phyloP scores from a whole-genome alignment of 2,888 invertebrate genomes.

The Apodemia duryi region DNA sequence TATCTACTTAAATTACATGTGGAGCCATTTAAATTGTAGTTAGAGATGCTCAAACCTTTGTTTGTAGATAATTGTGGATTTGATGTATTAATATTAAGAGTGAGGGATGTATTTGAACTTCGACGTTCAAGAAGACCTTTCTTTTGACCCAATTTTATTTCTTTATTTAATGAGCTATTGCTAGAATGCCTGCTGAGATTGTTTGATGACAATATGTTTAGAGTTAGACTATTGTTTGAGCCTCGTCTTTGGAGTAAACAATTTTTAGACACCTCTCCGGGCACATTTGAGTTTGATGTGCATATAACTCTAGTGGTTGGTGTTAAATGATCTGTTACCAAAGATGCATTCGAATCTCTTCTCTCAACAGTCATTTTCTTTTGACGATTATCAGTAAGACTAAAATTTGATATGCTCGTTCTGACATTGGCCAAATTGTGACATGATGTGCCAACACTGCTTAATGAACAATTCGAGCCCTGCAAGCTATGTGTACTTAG shows the following conservation, averaged over 20 bases:
- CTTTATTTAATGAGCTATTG: slow-evolving; percentile 76
- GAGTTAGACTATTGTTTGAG: slow-evolving; percentile 91
- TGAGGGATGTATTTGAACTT: slow-evolving; percentile 94
- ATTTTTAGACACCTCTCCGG: slow-evolving; percentile 70
- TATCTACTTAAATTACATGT: slow-evolving; percentile 70
- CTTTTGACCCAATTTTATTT: slow-evolving; percentile 61
- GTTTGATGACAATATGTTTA: slow-evolving; percentile 82
- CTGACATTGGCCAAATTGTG: slow-evolving; percentile 66
- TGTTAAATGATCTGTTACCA: slow-evolving; percentile 81
- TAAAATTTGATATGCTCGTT: slow-evolving; percentile 70
- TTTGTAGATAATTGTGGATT: slow-evolving; percentile 69
- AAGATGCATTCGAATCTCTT: slow-evolving; percentile 91
- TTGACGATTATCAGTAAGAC: slow-evolving; percentile 59
- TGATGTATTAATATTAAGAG: slow-evolving; percentile 82
- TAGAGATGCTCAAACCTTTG: slow-evolving; percentile 68
- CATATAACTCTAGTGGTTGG: slow-evolving; percentile 68
- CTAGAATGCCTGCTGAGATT: slow-evolving; percentile 77
- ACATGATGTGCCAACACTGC: slow-evolving; percentile 63
- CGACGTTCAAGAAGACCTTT: slow-evolving; percentile 90
- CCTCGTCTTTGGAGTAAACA: slow-evolving; percentile 89
- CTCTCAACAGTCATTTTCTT: slow-evolving; percentile 87
- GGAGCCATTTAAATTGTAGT: slow-evolving; percentile 73
- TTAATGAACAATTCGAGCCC: slow-evolving; percentile 75
- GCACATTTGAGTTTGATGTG: slow-evolving; percentile 68
- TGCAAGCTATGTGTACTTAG: slow-evolving; percentile 76